phyloP scores from a whole-genome alignment of 2,113 vertebrate genomes.

The Oncorhynchus tshawytscha region DNA sequence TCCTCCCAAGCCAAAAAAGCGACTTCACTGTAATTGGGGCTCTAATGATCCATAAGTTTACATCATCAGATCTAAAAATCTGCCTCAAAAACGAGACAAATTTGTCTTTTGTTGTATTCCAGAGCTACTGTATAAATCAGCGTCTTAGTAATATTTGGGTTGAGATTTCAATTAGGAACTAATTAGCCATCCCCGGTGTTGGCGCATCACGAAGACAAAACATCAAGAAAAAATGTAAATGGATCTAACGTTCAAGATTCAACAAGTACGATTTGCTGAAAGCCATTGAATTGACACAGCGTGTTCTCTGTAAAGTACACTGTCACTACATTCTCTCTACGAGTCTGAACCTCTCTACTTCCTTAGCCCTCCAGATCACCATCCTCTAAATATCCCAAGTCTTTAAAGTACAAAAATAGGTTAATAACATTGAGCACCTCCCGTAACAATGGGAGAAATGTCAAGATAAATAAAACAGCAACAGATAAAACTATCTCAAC shows the following conservation, averaged over 20 bases:
- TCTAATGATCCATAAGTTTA: not conserved
- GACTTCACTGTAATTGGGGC: not conserved
- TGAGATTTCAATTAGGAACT: too few species aligned
- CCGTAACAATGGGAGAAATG: slow-evolving; percentile 33
- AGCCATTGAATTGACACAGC: too few species aligned
- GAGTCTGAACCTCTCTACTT: slow-evolving; percentile 2
- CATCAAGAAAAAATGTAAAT: too few species aligned
- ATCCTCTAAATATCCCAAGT: not conserved
- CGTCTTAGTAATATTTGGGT: too few species aligned
- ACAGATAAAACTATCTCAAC: slow-evolving; percentile 44
- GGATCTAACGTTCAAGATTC: too few species aligned
- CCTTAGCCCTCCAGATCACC: slow-evolving; percentile 5
- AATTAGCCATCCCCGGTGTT: too few species aligned
- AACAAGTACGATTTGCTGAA: too few species aligned
- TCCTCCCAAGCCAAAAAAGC: not conserved
- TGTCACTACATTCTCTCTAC: not conserved
- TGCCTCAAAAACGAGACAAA: not conserved
- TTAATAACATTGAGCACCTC: slow-evolving; percentile 32
- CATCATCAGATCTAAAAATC: not conserved
- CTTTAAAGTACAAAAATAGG: slow-evolving; percentile 21
- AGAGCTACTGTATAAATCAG: too few species aligned
- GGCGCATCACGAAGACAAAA: too few species aligned
- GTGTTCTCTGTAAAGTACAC: not conserved
- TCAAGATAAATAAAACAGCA: slow-evolving; percentile 28
- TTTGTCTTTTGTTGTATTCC: too few species aligned